These are phyloP conservation scores for Drosophila cracens DNA, from an alignment of 2,888 invertebrate genomes.

Conservation along the genomic window DNA sequence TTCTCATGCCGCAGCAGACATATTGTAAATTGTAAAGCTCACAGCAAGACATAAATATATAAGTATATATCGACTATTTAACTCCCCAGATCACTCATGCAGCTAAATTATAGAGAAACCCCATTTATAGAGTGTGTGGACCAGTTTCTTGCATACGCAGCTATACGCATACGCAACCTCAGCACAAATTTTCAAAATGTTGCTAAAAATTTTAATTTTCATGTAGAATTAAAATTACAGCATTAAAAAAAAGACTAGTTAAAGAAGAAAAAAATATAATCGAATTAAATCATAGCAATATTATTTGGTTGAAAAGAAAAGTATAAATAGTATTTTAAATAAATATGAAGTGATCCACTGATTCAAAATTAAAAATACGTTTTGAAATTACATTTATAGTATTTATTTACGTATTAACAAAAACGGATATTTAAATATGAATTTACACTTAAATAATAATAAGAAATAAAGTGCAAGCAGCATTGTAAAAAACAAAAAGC, in stretches of 20 bases:
- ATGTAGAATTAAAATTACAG: background rate
- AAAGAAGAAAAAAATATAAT: background rate
- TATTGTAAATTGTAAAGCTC: conserved; percentile 13
- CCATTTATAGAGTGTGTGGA: background rate
- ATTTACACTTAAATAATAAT: background rate
- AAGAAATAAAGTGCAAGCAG: background rate
- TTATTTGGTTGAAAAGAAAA: background rate
- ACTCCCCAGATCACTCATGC: conserved; percentile 46
- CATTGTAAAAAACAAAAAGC: background rate
- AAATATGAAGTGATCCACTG: background rate
- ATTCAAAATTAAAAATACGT: background rate
- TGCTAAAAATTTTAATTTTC: background rate
- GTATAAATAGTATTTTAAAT: background rate
- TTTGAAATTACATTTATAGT: background rate
- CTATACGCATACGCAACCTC: background rate
- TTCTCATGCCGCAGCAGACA: conserved; percentile 41
- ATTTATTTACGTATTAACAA: background rate
- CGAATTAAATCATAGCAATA: background rate
- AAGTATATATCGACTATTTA: conserved; percentile 8
- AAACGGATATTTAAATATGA: background rate
- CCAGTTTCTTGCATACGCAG: background rate
- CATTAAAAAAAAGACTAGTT: background rate
- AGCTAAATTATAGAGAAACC: conserved; percentile 17
- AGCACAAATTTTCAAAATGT: background rate
- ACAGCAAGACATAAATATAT: conserved; percentile 16